A percentile compares a stretch with the other conserved stretches of the same genome.
These are phyloP conservation scores for Zaprionus inermis DNA, from an alignment of 1,140 invertebrate genomes.

Conservation along the genomic window DNA sequence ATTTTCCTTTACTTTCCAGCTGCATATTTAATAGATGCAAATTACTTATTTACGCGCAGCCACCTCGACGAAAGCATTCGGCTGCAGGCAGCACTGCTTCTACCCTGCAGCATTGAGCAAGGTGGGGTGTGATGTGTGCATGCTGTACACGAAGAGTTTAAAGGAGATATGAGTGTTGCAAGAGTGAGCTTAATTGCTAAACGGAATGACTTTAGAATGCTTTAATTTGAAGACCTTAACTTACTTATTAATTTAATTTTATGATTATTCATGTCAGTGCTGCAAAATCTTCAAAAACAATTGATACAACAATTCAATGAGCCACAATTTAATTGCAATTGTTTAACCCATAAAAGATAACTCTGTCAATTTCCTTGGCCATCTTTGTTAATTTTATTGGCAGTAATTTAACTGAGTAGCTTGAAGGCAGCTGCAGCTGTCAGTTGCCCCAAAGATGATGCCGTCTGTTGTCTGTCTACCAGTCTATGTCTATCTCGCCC, in stretches of 20 bases:
- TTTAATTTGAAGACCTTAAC: too few relatives aligned
- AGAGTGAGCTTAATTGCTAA: too few relatives aligned
- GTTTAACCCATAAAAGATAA: too few relatives aligned
- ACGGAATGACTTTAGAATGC: too few relatives aligned
- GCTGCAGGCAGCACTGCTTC: not conserved
- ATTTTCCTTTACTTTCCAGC: conserved; percentile 60
- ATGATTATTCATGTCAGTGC: too few relatives aligned
- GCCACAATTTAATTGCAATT: too few relatives aligned
- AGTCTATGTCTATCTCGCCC: not conserved
- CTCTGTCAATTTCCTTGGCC: not conserved
- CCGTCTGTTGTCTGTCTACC: conserved; percentile 11
- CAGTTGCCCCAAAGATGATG: conserved; percentile 18
- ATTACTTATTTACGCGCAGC: conserved; percentile 63
- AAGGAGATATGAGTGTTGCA: too few relatives aligned
- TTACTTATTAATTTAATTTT: too few relatives aligned
- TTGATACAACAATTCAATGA: too few relatives aligned
- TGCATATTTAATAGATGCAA: conserved; percentile 77
- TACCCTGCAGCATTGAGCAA: conserved; percentile 11
- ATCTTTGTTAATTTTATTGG: conserved; percentile 31
- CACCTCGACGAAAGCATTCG: conserved; percentile 37
- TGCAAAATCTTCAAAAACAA: too few relatives aligned
- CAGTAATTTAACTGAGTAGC: conserved; percentile 38
- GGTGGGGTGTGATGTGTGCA: not conserved
- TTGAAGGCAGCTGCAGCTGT: conserved; percentile 7
- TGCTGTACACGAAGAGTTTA: too few relatives aligned